Percentiles rank a stretch among this genome's conserved stretches.
These are phyloP conservation scores for Phrixothrix hirtus DNA, from an alignment of 2,888 invertebrate genomes.

Conservation along the genomic window DNA sequence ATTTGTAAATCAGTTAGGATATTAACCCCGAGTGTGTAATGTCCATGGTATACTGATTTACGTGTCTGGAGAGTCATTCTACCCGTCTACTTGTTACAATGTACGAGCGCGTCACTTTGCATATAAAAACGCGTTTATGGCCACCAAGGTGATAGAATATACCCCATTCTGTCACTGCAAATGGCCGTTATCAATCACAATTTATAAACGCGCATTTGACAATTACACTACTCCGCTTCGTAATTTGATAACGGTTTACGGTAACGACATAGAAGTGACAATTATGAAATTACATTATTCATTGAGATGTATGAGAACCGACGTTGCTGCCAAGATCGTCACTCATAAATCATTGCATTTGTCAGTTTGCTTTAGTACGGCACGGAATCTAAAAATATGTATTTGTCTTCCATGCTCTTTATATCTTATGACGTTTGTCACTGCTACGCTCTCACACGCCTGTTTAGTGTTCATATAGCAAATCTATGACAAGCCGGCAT, in stretches of 20 bases:
- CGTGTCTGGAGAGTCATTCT: slow-evolving; percentile 54
- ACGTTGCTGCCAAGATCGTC: slow-evolving; percentile 47
- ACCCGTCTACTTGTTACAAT: slow-evolving; percentile 53
- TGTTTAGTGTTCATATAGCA: slow-evolving; percentile 22
- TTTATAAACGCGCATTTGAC: slow-evolving; percentile 46
- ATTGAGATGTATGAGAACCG: slow-evolving; percentile 53
- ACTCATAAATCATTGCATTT: slow-evolving; percentile 52
- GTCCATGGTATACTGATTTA: slow-evolving; percentile 54
- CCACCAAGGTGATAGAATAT: slow-evolving; percentile 52
- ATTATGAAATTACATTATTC: slow-evolving; percentile 56
- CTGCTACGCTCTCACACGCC: slow-evolving; percentile 28
- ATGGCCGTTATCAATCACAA: slow-evolving; percentile 54
- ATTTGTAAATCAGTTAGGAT: slow-evolving; percentile 53
- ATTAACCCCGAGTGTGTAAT: slow-evolving; percentile 56
- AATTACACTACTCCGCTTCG: slow-evolving; percentile 40
- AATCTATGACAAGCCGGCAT: slow-evolving; percentile 20
- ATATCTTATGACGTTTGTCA: slow-evolving; percentile 49
- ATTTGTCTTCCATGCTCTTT: slow-evolving; percentile 50
- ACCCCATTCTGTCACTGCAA: slow-evolving; percentile 51
- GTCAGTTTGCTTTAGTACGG: slow-evolving; percentile 46
- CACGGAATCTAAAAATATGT: slow-evolving; percentile 48
- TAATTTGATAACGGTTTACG: slow-evolving; percentile 48
- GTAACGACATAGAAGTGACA: slow-evolving; percentile 53
- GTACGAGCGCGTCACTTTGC: slow-evolving; percentile 50
- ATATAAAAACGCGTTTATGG: slow-evolving; percentile 55